Conservation (phyloP, 2,797 vertebrate species). For the Cynopterus sphinx region DNA sequence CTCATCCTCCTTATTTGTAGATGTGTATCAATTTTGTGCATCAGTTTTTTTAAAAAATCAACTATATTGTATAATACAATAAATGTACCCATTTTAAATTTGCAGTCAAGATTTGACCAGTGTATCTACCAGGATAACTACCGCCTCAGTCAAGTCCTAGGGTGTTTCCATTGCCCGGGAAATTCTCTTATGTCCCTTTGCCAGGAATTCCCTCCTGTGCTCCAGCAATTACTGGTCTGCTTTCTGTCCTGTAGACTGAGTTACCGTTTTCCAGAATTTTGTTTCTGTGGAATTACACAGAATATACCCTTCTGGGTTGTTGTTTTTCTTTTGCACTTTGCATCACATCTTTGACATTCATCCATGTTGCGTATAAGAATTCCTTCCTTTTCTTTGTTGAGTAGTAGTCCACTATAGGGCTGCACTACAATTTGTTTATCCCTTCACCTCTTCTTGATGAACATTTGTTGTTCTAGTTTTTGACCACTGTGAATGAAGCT, state of each 20-base stretch:
- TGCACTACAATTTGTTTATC: neutral
- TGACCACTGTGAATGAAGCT: neutral
- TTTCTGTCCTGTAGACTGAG: neutral
- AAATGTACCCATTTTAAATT: neutral
- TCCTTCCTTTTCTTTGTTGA: neutral
- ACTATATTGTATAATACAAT: neutral
- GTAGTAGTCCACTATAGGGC: neutral
- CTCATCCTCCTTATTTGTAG: neutral
- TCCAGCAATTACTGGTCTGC: neutral
- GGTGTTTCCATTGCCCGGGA: neutral
- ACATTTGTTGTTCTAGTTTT: neutral
- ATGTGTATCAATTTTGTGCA: neutral
- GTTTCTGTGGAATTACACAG: too few relatives aligned
- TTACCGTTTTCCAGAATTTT: neutral
- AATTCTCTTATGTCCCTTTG: neutral
- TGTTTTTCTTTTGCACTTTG: neutral
- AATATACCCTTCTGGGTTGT: neutral
- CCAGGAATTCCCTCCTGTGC: neutral
- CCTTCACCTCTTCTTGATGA: neutral
- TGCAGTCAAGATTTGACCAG: neutral
- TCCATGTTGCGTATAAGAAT: too few relatives aligned
- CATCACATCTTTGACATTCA: neutral
- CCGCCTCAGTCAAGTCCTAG: neutral
- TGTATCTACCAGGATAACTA: neutral
- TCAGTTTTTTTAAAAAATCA: neutral